Base-by-base conservation (phyloP, 2,888 invertebrate species). In the Chymomyza caudatula region DNA sequence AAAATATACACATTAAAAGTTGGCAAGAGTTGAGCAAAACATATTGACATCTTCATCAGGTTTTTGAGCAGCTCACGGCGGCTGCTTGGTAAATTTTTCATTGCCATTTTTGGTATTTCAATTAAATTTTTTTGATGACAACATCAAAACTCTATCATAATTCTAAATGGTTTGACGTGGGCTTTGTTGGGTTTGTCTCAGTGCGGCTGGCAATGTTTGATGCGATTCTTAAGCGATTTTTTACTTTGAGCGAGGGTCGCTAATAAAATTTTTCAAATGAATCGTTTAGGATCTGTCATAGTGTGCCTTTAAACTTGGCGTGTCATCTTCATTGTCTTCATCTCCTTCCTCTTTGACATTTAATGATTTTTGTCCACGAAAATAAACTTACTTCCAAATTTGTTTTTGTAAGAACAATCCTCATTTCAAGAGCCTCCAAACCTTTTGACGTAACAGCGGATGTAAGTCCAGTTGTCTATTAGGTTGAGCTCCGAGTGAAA, bases 71-170 rank as follows among this genome's bases (percentile, higher is more conserved):
- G n/a, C 52, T 11, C 19, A 4, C 20, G 60, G 59, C 60, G 64
- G 44, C 65, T 63, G 71, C 60, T 58, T 57, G 52, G 62, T 62
- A 37, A 54, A 65, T 62, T 68, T 74, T 77, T 68, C 83, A 71
- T 77, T 79, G 78, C 88, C 87, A 86, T 88, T 88, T 88, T 87
- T 86, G 88, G 88, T 87, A 88, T 88, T 88, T 88, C 88, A 88
- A 88, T 88, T 88, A 88, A 88, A 88, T 88, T 87, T 88, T 85
- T 88, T 88, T 87, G 74, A 87, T 88, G 84, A 85, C 86, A 88
- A 85, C 85, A 87, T 87, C 86, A 88, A 87, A 86, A 87, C 85
- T 86, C 83, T 87, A 87, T 87, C 88, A 86, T 87, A 88, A 87
- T 85, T 82, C 82, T 84, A 82, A 84, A 82, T 68, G 77, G 69